phyloP scores from a whole-genome alignment of 1,140 invertebrate genomes.

The Drosophila paulistorum region DNA sequence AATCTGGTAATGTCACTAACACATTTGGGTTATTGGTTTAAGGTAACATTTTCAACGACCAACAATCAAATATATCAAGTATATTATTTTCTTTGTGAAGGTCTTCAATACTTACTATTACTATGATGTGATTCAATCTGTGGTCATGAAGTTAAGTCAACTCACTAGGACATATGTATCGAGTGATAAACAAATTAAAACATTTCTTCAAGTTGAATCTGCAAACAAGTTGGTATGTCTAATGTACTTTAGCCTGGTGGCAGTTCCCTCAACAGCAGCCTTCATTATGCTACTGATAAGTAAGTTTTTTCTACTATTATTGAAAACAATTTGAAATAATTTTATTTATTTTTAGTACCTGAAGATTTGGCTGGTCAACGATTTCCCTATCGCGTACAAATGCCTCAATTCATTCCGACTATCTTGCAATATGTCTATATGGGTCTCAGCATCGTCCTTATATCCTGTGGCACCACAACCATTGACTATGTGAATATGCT shows the following conservation, averaged over 20 bases:
- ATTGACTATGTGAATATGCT: slow-evolving; percentile 46
- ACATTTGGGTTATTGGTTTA: slow-evolving; percentile 15
- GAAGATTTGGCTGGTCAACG: slow-evolving; percentile 9
- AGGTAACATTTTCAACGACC: neutral
- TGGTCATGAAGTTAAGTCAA: neutral
- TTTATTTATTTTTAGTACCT: neutral
- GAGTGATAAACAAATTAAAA: slow-evolving; percentile 2
- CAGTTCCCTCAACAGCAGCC: neutral
- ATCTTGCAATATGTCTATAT: slow-evolving; percentile 10
- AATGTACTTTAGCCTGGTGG: neutral
- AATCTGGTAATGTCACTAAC: slow-evolving; percentile 8
- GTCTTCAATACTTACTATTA: slow-evolving; percentile 4
- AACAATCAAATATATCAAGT: neutral
- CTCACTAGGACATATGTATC: neutral
- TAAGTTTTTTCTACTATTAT: neutral
- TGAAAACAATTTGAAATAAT: neutral
- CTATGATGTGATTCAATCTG: slow-evolving; percentile 6
- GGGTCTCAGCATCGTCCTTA: slow-evolving; percentile 2
- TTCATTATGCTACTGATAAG: slow-evolving; percentile 2
- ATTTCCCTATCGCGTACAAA: slow-evolving; percentile 6
- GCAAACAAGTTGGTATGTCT: slow-evolving; percentile 4
- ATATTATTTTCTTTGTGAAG: neutral
- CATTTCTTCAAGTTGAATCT: neutral
- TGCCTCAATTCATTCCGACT: slow-evolving; percentile 3
- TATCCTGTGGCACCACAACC: slow-evolving; percentile 16